Percentiles rank a stretch among this genome's conserved stretches.
phyloP scores from a whole-genome alignment of 2,113 vertebrate genomes.

The Sinocyclocheilus anshuiensis region DNA sequence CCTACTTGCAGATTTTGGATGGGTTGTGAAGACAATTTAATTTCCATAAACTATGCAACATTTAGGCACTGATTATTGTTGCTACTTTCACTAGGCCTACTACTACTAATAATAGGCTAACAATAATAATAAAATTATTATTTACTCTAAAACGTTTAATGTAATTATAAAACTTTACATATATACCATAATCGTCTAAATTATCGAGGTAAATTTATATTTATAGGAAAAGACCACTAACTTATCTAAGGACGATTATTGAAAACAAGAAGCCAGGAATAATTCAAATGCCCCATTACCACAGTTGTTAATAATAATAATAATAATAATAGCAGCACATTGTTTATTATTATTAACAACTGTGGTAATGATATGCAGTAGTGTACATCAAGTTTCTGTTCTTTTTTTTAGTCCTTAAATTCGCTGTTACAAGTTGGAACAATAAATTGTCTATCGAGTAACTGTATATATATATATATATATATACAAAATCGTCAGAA shows the following conservation, averaged over 20 bases:
- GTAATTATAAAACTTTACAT: not conserved
- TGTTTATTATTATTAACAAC: too few species aligned
- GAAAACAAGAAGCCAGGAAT: not conserved
- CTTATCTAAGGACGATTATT: not conserved
- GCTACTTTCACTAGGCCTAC: not conserved
- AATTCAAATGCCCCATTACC: too few species aligned
- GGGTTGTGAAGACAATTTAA: not conserved
- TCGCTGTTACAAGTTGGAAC: too few species aligned
- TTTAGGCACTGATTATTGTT: not conserved
- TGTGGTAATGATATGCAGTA: not conserved
- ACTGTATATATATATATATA: too few species aligned
- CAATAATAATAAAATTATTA: not conserved
- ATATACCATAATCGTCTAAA: not conserved
- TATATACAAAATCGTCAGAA: slow-evolving; percentile 7
- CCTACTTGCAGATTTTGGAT: not conserved
- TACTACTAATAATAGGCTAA: too few species aligned
- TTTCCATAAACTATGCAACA: not conserved
- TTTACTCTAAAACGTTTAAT: not conserved
- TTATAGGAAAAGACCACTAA: not conserved
- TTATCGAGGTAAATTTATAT: not conserved
- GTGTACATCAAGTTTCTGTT: not conserved
- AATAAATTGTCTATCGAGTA: too few species aligned
- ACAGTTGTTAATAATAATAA: not conserved
- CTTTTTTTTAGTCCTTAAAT: not conserved
- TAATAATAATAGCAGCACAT: too few species aligned